Evolutionary conservation across 2,888 invertebrate genomes (phyloP).

Genomic region (Andrena trimmerana): DNA sequence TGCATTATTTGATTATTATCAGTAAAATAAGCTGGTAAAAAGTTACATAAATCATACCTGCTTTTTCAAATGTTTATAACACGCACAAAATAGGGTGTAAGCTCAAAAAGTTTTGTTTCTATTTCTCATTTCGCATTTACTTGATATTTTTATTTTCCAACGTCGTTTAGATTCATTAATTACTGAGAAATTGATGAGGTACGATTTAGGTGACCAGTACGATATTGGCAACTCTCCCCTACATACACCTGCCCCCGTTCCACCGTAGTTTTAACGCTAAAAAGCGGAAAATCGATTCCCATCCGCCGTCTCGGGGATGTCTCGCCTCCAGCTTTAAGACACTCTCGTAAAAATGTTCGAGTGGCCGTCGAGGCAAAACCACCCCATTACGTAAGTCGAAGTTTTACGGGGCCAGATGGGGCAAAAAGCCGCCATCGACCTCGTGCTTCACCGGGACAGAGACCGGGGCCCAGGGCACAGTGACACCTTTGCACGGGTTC

Average conservation of each 20-base stretch:
- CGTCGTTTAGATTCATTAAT: too few relatives aligned
- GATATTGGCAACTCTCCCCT: too few relatives aligned
- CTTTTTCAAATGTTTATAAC: too few relatives aligned
- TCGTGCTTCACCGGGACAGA: slow-evolving; percentile 24
- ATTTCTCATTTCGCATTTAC: too few relatives aligned
- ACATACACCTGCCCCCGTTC: neutral
- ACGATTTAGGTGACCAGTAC: too few relatives aligned
- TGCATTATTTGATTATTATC: too few relatives aligned
- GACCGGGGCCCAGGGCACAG: slow-evolving; percentile 5
- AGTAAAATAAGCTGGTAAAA: too few relatives aligned
- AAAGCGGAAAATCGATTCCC: slow-evolving; percentile 30
- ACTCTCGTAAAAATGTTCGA: neutral
- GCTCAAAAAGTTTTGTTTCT: too few relatives aligned
- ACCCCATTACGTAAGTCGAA: slow-evolving; percentile 7
- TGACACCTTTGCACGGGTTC: slow-evolving; percentile 32
- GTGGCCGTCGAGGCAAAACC: neutral
- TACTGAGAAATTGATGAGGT: too few relatives aligned
- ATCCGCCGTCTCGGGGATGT: neutral
- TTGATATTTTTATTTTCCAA: too few relatives aligned
- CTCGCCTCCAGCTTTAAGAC: neutral
- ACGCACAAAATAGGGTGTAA: too few relatives aligned
- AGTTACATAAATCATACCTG: too few relatives aligned
- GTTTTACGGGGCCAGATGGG: slow-evolving; percentile 4
- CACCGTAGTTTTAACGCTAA: neutral
- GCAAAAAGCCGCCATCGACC: neutral